These are phyloP conservation scores for Phaetusa simplex DNA, from an alignment of 2,113 vertebrate genomes.

Conservation along the genomic window DNA sequence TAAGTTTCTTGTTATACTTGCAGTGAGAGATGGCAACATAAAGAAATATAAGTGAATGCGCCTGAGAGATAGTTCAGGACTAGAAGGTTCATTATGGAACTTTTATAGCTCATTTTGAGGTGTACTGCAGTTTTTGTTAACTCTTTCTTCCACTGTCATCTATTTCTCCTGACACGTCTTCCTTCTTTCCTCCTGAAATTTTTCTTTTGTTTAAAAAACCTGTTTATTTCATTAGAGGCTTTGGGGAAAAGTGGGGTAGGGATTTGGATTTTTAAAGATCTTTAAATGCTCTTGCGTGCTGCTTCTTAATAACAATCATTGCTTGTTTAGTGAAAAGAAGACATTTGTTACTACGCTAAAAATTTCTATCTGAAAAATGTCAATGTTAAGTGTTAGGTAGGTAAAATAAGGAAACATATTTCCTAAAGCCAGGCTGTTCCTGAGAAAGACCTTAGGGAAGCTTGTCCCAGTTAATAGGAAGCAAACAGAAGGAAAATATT, in stretches of 20 bases:
- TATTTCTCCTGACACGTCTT: neutral
- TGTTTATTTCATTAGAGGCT: neutral
- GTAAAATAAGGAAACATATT: neutral
- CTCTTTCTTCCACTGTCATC: neutral
- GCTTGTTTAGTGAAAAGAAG: neutral
- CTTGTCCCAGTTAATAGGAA: neutral
- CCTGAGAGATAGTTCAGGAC: slow-evolving; percentile 39
- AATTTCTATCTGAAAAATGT: neutral
- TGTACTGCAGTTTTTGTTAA: slow-evolving; percentile 37
- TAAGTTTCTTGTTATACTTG: slow-evolving; percentile 59
- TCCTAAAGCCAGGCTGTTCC: neutral
- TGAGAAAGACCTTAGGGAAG: neutral
- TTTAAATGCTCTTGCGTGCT: neutral
- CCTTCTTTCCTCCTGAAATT: neutral
- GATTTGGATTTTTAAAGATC: neutral
- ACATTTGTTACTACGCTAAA: neutral
- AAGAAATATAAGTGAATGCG: slow-evolving; percentile 40
- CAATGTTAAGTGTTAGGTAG: neutral
- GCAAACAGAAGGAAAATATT: neutral
- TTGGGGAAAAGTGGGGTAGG: neutral
- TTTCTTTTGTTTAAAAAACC: neutral
- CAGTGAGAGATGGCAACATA: slow-evolving; percentile 49
- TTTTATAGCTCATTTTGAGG: slow-evolving; percentile 56
- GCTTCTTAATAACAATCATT: neutral
- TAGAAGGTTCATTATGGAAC: slow-evolving; percentile 51